A percentile compares a stretch with the other conserved stretches of the same genome.
Conservation (phyloP, 1,140 invertebrate genomes). For the Asobara japonica region DNA sequence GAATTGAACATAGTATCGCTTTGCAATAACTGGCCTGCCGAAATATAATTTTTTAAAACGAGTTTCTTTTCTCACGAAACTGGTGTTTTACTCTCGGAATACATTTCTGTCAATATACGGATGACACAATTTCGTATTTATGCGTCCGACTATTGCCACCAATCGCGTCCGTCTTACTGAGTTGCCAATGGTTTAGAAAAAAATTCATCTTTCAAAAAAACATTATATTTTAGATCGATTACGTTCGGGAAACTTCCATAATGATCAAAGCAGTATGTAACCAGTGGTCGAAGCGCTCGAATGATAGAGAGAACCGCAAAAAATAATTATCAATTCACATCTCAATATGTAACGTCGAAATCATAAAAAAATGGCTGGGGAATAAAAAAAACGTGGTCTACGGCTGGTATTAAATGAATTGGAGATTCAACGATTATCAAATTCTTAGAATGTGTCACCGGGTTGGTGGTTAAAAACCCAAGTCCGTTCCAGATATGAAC, state of each 20-base stretch:
- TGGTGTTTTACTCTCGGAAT: too few relatives aligned
- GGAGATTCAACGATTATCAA: not conserved
- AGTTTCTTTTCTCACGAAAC: too few relatives aligned
- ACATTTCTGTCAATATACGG: too few relatives aligned
- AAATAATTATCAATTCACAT: not conserved
- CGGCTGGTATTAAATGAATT: not conserved
- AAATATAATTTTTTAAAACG: too few relatives aligned
- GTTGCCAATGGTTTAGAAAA: too few relatives aligned
- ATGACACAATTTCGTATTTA: too few relatives aligned
- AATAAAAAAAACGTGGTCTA: not conserved
- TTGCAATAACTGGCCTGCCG: too few relatives aligned
- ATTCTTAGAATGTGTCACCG: not conserved
- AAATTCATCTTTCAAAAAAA: too few relatives aligned
- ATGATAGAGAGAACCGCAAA: not conserved
- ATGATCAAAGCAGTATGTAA: not conserved
- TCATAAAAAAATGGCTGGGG: not conserved
- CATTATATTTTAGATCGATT: not conserved
- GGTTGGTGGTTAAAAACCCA: not conserved
- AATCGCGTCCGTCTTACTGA: too few relatives aligned
- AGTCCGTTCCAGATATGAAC: conserved; percentile 48
- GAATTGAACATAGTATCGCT: too few relatives aligned
- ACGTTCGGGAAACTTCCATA: not conserved
- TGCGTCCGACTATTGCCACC: too few relatives aligned
- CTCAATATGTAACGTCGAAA: not conserved
- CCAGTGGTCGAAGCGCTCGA: not conserved